Percentiles rank a stretch among this genome's conserved stretches.
Conservation (phyloP, 1,140 invertebrate species). For the Colletes latitarsis region DNA sequence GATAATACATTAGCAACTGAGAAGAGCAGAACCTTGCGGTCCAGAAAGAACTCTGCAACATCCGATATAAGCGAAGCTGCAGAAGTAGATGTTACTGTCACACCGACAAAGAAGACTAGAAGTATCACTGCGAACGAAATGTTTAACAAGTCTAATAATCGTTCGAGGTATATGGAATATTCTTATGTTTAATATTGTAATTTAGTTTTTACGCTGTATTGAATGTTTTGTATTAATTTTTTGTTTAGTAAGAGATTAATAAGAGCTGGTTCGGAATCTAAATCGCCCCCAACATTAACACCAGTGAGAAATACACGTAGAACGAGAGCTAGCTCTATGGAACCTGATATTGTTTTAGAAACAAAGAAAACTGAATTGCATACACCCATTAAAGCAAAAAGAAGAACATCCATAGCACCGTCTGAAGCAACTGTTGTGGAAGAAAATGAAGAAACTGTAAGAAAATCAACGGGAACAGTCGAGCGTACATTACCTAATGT, state of each 20-base stretch:
- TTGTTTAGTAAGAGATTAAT: constrained; percentile 40
- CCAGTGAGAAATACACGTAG: constrained; percentile 53
- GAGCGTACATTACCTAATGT: constrained; percentile 35
- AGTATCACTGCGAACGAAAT: constrained; percentile 9
- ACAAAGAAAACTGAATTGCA: constrained; percentile 1
- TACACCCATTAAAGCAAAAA: constrained; percentile 58
- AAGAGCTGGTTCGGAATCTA: constrained; percentile 71
- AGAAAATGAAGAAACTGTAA: constrained; percentile 52
- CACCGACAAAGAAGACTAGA: constrained; percentile 42
- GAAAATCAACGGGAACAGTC: constrained; percentile 36
- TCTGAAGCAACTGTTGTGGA: constrained; percentile 58
- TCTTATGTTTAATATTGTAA: background rate
- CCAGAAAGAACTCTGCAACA: constrained; percentile 60
- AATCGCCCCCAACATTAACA: constrained; percentile 54
- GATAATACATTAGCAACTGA: constrained; percentile 43
- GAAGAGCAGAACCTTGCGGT: constrained; percentile 43
- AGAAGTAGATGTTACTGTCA: constrained; percentile 48
- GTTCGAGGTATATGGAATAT: constrained; percentile 53
- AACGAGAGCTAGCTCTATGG: constrained; percentile 71
- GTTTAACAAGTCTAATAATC: constrained; percentile 38
- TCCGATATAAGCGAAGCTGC: constrained; percentile 60
- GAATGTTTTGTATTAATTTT: background rate
- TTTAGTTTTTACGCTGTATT: background rate
- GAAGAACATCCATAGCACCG: constrained; percentile 52
- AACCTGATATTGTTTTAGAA: constrained; percentile 43